Conservation (phyloP, 2,797 vertebrate genomes). For the Malacoraja senta region DNA sequence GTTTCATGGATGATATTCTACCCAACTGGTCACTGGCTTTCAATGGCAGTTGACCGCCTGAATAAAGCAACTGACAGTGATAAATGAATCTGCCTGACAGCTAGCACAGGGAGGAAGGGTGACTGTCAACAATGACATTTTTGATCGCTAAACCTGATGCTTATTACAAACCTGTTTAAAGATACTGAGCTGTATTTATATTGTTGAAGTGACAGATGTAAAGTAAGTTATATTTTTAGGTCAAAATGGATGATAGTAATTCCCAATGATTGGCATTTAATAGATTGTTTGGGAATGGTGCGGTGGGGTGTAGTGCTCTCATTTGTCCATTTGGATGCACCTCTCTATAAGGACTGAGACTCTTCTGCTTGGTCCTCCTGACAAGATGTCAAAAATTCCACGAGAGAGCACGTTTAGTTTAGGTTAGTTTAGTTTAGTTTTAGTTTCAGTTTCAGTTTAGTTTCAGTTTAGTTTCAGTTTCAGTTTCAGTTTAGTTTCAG, state of each 20-base stretch:
- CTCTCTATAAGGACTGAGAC: background rate
- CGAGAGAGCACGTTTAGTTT: background rate
- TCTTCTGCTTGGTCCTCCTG: background rate
- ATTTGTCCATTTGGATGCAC: background rate
- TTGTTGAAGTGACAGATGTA: background rate
- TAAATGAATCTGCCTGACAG: background rate
- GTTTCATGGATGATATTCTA: background rate
- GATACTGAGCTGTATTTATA: conserved; percentile 11
- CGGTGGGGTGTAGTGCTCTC: background rate
- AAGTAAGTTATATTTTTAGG: background rate
- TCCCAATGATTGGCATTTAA: background rate
- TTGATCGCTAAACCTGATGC: background rate
- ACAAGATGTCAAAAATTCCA: background rate
- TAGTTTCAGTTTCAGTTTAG: too few relatives aligned
- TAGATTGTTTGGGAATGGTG: background rate
- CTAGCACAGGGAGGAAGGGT: background rate
- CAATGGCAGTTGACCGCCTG: background rate
- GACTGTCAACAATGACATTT: background rate
- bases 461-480: too few relatives aligned
- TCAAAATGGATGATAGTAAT: background rate
- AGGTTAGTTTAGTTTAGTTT: too few relatives aligned
- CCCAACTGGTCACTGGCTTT: background rate
- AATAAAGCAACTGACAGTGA: background rate
- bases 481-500: too few relatives aligned
- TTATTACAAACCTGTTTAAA: background rate